phyloP scores from a whole-genome alignment of 2,888 invertebrate species.

The Stratiomys singularior region DNA sequence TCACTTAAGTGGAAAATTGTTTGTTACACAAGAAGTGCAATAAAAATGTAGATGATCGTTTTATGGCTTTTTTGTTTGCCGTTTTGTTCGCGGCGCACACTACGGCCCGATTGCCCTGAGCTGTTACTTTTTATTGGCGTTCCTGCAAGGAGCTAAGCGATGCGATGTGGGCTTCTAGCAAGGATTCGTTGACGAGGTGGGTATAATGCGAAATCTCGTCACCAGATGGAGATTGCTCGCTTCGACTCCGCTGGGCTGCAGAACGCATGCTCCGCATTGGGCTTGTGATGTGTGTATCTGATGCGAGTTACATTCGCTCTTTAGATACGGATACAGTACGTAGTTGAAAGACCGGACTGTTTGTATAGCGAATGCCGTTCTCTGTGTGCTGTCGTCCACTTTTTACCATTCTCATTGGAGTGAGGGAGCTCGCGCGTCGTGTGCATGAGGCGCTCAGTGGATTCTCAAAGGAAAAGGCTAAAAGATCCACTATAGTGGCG shows the following conservation, averaged over 20 bases:
- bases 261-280: constrained; percentile 38
- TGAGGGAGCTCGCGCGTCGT: constrained; percentile 25
- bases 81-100: constrained; percentile 31
- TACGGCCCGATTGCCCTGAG: constrained; percentile 3
- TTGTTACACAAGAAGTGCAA: constrained; percentile 46
- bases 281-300: constrained; percentile 21
- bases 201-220: constrained; percentile 55
- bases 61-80: constrained; percentile 45
- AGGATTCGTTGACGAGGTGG: constrained; percentile 27
- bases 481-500: neutral
- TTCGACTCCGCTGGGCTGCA: neutral
- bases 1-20: constrained; percentile 62
- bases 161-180: constrained; percentile 14
- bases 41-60: constrained; percentile 46
- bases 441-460: neutral
- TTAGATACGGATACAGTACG: constrained; percentile 1
- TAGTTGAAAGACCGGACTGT: neutral
- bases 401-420: neutral
- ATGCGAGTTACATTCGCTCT: constrained; percentile 6
- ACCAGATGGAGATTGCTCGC: constrained; percentile 59
- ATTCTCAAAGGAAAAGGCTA: neutral
- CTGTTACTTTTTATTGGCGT: constrained; percentile 29
- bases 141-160: constrained; percentile 1
- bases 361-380: neutral
- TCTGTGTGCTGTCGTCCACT: neutral